Conservation (phyloP, 2,797 vertebrate species). For the Smutsia gigantea region DNA sequence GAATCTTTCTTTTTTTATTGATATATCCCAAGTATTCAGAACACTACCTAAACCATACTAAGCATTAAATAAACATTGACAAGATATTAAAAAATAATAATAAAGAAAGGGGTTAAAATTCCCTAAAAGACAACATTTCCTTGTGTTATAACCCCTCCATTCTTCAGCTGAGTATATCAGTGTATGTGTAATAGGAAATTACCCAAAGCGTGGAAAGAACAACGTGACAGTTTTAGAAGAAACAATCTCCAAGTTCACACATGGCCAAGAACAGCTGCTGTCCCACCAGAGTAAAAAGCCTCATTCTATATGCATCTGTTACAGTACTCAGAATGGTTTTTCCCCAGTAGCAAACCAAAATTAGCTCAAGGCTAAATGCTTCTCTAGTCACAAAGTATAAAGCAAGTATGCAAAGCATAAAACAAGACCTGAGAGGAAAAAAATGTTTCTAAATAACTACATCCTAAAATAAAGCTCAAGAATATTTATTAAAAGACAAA, state of each 20-base stretch:
- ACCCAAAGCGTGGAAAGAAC: background rate
- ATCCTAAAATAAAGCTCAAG: slow-evolving; percentile 41
- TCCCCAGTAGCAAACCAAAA: slow-evolving; percentile 24
- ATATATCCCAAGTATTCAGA: background rate
- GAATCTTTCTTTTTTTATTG: background rate
- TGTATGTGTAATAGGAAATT: background rate
- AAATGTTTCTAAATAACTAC: background rate
- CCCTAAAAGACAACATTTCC: background rate
- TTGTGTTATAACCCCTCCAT: background rate
- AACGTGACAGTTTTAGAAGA: background rate
- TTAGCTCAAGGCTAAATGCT: slow-evolving; percentile 53
- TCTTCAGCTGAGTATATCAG: background rate
- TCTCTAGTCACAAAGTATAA: slow-evolving; percentile 30
- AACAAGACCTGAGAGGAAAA: background rate
- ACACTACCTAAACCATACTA: background rate
- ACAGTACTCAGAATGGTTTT: background rate
- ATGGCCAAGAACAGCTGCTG: background rate
- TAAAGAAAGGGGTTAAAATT: background rate
- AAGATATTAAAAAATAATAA: slow-evolving; percentile 18
- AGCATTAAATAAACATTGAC: slow-evolving; percentile 12
- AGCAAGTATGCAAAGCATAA: slow-evolving; percentile 8
- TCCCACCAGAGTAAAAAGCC: background rate
- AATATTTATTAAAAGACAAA: slow-evolving; percentile 36
- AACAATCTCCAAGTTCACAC: background rate
- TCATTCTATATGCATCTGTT: slow-evolving; percentile 4